These are phyloP conservation scores for Sceloporus tristichus DNA, from an alignment of 2,113 vertebrate species.

Conservation along the genomic window DNA sequence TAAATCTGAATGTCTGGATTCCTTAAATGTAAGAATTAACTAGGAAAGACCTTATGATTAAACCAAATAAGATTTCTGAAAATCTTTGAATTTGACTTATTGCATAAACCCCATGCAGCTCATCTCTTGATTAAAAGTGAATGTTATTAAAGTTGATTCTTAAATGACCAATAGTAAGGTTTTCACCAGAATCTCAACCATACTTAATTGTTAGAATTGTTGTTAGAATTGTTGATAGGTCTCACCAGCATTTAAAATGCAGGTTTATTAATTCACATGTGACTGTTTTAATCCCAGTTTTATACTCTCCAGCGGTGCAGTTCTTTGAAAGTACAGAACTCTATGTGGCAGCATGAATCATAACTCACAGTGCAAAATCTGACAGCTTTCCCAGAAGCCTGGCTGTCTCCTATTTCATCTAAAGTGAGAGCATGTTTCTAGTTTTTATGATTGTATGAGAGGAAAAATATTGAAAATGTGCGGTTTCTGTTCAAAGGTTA, in stretches of 20 bases:
- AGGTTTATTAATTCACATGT: not conserved
- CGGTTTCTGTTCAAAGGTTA: not conserved
- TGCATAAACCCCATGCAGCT: not conserved
- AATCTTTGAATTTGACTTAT: not conserved
- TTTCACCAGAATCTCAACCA: not conserved
- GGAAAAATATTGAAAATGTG: not conserved
- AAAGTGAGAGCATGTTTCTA: not conserved
- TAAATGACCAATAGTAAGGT: not conserved
- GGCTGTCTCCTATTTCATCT: not conserved
- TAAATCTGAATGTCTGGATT: slow-evolving; percentile 17
- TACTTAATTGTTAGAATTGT: not conserved
- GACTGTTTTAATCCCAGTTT: not conserved
- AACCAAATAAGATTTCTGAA: slow-evolving; percentile 4
- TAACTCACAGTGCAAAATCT: not conserved
- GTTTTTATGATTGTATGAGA: not conserved
- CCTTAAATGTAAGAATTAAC: not conserved
- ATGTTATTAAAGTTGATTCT: slow-evolving; percentile 4
- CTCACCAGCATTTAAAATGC: not conserved
- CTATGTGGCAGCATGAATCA: not conserved
- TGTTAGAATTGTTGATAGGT: not conserved
- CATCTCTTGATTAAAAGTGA: slow-evolving; percentile 7
- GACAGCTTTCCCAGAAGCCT: not conserved
- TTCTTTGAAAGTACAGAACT: not conserved
- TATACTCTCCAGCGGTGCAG: not conserved
- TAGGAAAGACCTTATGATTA: slow-evolving; percentile 8